Evolutionary conservation across 2,888 invertebrate species (phyloP).

Genomic region (Xylota sylvarum): DNA sequence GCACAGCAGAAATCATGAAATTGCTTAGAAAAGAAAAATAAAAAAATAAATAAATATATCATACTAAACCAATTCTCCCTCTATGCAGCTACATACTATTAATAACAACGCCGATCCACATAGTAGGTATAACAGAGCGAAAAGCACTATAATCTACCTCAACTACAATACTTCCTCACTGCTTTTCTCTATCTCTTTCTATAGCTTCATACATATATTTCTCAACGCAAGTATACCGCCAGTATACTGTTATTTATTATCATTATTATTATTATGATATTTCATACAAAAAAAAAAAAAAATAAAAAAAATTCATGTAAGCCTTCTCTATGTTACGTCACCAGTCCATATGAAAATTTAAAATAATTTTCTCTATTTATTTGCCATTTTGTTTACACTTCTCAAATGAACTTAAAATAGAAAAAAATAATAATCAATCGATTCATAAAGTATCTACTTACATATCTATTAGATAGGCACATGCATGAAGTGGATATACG

Average conservation of each 20-base stretch:
- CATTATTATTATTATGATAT: constrained; percentile 14
- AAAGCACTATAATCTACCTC: constrained; percentile 13
- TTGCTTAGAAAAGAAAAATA: background rate
- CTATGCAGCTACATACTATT: constrained; percentile 2
- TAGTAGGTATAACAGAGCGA: background rate
- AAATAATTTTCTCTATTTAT: background rate
- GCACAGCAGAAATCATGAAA: constrained; percentile 1
- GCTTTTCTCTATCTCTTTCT: background rate
- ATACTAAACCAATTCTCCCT: background rate
- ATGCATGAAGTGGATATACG: background rate
- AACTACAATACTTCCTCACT: constrained; percentile 8
- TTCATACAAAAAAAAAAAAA: constrained; percentile 8
- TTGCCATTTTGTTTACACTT: constrained; percentile 29
- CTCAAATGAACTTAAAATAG: constrained; percentile 7
- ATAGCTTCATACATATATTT: background rate
- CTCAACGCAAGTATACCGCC: too few species aligned
- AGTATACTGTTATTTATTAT: constrained; percentile 13
- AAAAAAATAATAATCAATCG: background rate
- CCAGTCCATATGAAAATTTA: constrained; percentile 1
- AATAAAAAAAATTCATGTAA: background rate
- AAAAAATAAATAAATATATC: too few species aligned
- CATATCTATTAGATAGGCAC: background rate
- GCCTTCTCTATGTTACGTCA: background rate
- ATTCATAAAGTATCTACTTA: background rate
- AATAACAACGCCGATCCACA: constrained; percentile 19